Conservation (phyloP, 2,888 invertebrate genomes). For the Tenthredo mesomela region DNA sequence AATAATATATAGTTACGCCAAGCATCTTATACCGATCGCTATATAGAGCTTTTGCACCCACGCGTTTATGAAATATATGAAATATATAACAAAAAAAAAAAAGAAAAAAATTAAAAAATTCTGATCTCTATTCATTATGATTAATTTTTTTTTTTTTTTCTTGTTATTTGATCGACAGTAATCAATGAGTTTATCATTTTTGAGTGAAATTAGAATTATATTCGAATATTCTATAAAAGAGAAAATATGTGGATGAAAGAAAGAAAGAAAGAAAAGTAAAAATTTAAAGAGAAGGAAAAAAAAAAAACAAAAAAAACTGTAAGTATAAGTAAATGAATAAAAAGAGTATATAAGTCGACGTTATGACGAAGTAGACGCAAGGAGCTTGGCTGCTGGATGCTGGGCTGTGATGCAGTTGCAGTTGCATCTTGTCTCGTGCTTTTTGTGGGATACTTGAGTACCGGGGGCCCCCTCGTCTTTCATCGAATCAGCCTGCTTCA, state of each 20-base stretch:
- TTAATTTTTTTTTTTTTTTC: too few relatives aligned
- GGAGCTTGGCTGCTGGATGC: neutral
- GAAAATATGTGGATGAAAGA: neutral
- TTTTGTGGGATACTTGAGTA: conserved; percentile 29
- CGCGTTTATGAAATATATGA: too few relatives aligned
- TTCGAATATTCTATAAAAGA: neutral
- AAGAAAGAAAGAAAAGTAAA: too few relatives aligned
- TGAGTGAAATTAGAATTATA: too few relatives aligned
- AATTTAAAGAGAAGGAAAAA: neutral
- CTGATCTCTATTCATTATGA: too few relatives aligned
- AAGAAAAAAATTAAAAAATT: too few relatives aligned
- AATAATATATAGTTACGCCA: neutral
- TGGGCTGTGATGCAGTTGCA: neutral
- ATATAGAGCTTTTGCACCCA: neutral
- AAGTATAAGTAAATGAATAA: neutral
- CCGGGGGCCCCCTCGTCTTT: conserved; percentile 37
- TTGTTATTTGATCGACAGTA: too few relatives aligned
- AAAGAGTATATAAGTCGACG: neutral
- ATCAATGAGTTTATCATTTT: too few relatives aligned
- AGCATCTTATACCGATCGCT: neutral
- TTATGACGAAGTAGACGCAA: conserved; percentile 4
- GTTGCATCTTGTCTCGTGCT: conserved; percentile 35
- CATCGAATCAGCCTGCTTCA: conserved; percentile 47
- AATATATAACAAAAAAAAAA: too few relatives aligned
- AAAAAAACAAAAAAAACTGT: neutral